Evolutionary conservation across 1,140 invertebrate genomes (phyloP), one percentile per base, ranked within the genome.

Genomic region (Pectinophora gossypiella): DNA sequence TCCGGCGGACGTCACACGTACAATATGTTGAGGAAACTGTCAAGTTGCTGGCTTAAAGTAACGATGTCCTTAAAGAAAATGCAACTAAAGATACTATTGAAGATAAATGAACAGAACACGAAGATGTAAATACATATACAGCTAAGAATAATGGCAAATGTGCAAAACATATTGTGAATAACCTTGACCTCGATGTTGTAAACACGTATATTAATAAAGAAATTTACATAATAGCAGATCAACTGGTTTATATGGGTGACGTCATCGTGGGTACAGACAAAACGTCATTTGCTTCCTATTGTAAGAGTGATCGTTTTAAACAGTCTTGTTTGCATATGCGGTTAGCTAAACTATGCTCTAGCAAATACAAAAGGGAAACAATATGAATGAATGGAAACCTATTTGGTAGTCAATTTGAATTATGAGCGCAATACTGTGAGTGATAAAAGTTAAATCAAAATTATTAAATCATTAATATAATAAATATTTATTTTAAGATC

Each of bases 1-100:
- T 83, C 81, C 79, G 82, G 67, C 74, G 72, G 70, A 71, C 66
- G 68, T 54, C 48, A 57, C 40, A 42, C 20, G 12, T 19, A 19
- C 43, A 47, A 42, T 42, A 48, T 59, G 56, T 54, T 45, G 21
- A 42, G 36, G 22, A 47, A 19, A 40, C 2, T 15, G n/a, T 40
- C 36, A 40, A 40, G 13, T 1, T 1, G 7, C n/a, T 40, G 36
- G 36, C 36, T 16, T 40, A 13, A 40, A 7, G 16, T 15, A 40
- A 6, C 13, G 1, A 2, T 2, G 13, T 13, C 36, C 6, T 15
- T 15, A 15, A 15, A 10, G 15, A 40, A 5, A 40, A 13, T 40
- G 36, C 2, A 40, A 16, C 13, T 2, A 15, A 16, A 10, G 36
- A 18, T 40, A 13, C 3, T 13, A n/a, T 1, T 16, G 16, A 3